A percentile compares a stretch with the other conserved stretches of the same genome.
Evolutionary conservation across 35 echinoderm and acorn worm genomes (phyloP).

Genomic region (Ptychodera flava): DNA sequence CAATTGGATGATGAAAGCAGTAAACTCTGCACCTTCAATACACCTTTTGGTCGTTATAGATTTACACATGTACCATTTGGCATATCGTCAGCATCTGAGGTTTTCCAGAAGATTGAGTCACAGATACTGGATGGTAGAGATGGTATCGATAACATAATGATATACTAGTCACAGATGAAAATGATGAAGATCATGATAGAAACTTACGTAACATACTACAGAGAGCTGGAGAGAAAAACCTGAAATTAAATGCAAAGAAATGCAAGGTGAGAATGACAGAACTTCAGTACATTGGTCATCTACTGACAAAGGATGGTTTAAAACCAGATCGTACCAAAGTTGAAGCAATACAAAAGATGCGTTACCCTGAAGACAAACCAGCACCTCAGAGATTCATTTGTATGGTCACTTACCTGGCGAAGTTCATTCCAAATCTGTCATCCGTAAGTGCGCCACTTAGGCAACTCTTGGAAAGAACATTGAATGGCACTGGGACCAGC

Average conservation of each 20-base stretch:
- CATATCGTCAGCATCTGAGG: conserved; percentile 22
- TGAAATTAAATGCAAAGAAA: conserved; percentile 40
- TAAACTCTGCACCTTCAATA: conserved; percentile 45
- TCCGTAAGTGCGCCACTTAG: conserved; percentile 40
- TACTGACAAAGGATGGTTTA: no score
- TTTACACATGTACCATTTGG: conserved; percentile 56
- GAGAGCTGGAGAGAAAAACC: conserved; percentile 14
- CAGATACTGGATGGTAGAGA: conserved; percentile 36
- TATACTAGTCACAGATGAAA: conserved; percentile 29
- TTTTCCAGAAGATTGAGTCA: conserved; percentile 50
- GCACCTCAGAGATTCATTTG: conserved; percentile 46
- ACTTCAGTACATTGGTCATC: conserved; percentile 38
- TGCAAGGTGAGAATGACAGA: conserved; percentile 20
- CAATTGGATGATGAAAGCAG: conserved; percentile 20
- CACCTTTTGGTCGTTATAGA: conserved; percentile 22
- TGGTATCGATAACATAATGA: conserved; percentile 42
- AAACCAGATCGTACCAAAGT: conserved; percentile 39
- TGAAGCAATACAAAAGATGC: conserved; percentile 10
- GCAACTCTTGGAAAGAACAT: conserved; percentile 26
- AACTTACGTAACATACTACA: conserved; percentile 36
- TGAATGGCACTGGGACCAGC: background rate
- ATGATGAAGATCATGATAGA: conserved; percentile 18
- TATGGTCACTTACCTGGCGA: conserved; percentile 50
- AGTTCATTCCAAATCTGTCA: conserved; percentile 54
- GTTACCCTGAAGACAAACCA: conserved; percentile 18